Conservation (phyloP, 2,113 vertebrate genomes). For the Lasiurus borealis region DNA sequence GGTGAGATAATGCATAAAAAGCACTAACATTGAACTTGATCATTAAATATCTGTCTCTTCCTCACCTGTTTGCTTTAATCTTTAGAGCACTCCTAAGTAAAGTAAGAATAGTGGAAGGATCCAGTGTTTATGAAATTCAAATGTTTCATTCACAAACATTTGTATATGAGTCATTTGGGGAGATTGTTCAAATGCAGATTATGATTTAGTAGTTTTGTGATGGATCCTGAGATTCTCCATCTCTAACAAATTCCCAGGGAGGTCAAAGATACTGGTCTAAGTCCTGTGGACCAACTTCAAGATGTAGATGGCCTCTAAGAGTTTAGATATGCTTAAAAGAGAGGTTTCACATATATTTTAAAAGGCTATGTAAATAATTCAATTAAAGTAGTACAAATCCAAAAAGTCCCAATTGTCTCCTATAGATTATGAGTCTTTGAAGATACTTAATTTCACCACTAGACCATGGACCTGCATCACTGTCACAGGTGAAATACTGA, state of each 20-base stretch:
- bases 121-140: constrained; percentile 18
- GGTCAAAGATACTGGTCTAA: background rate
- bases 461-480: background rate
- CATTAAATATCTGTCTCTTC: background rate
- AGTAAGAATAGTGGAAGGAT: background rate
- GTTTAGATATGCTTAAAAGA: background rate
- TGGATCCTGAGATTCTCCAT: background rate
- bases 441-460: background rate
- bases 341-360: background rate
- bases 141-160: background rate
- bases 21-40: background rate
- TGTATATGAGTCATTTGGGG: background rate
- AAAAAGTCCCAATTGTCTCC: background rate
- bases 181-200: background rate
- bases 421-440: background rate
- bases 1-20: background rate
- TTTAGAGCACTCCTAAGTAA: background rate
- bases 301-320: background rate
- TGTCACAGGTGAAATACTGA: background rate
- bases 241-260: background rate
- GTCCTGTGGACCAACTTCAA: background rate
- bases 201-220: background rate
- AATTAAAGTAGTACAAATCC: background rate
- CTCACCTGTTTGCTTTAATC: background rate
- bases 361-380: constrained; percentile 4